Evolutionary conservation across 2,888 invertebrate genomes (phyloP).

Genomic region (Drosophila multiciliata): DNA sequence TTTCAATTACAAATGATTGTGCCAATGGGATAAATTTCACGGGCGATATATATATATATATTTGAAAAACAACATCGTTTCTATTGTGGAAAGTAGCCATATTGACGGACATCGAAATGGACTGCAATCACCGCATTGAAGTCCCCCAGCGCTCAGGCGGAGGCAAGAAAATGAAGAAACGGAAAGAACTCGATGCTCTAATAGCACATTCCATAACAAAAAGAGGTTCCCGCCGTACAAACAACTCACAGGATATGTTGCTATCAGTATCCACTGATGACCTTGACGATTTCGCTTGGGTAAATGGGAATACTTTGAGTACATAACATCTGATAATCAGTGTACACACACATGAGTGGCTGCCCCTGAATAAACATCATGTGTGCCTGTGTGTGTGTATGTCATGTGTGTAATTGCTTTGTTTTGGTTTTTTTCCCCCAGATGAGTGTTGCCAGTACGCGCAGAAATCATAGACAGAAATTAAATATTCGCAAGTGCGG

Average conservation of each 20-base stretch:
- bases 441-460: conserved; percentile 68
- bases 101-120: conserved; percentile 82
- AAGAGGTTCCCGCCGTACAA: conserved; percentile 64
- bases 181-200: conserved; percentile 90
- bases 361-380: conserved; percentile 1
- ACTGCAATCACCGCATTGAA: conserved; percentile 88
- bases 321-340: conserved; percentile 14
- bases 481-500: conserved; percentile 81
- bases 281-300: conserved; percentile 86
- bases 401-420: conserved; percentile 35
- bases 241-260: conserved; percentile 87
- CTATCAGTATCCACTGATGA: conserved; percentile 88
- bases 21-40: not conserved
- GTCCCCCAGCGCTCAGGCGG: conserved; percentile 87
- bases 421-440: conserved; percentile 27
- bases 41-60: not conserved
- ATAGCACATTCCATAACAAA: conserved; percentile 86
- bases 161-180: conserved; percentile 91
- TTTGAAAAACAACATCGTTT: not conserved
- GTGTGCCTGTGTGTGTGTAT: conserved; percentile 6
- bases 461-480: conserved; percentile 80
- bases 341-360: conserved; percentile 8
- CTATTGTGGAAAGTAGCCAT: not conserved
- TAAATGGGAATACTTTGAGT: conserved; percentile 49
- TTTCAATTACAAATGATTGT: conserved; percentile 1